Conservation (phyloP, 2,797 vertebrate genomes). For the Oreonectes daqikongensis region DNA sequence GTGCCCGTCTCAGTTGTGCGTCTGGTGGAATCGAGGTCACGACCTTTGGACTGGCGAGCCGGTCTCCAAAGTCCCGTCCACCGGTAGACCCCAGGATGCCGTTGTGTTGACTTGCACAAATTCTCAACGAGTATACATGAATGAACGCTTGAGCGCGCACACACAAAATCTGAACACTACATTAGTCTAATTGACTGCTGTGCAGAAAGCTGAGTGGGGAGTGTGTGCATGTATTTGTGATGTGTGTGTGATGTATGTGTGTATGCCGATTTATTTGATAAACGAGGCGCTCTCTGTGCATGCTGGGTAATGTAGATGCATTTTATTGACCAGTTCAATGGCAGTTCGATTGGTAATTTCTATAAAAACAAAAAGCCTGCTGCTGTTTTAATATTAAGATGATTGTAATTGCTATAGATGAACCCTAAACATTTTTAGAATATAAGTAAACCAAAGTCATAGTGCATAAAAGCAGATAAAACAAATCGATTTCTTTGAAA, state of each 20-base stretch:
- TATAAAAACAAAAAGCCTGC: background rate
- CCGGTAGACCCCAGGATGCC: constrained; percentile 38
- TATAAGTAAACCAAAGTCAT: background rate
- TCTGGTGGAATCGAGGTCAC: background rate
- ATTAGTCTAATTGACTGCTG: constrained; percentile 40
- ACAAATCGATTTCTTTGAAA: too few relatives aligned
- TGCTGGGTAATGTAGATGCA: constrained; percentile 10
- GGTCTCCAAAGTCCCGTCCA: background rate
- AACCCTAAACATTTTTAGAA: background rate
- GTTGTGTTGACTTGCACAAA: constrained; percentile 56
- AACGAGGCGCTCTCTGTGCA: background rate
- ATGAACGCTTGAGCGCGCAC: constrained; percentile 38
- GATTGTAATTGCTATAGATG: background rate
- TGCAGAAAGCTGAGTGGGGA: background rate
- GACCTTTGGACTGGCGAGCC: background rate
- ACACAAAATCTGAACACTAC: constrained; percentile 36
- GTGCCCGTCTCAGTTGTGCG: background rate
- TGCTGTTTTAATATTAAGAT: background rate
- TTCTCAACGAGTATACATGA: constrained; percentile 68
- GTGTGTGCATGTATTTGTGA: background rate
- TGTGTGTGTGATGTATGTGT: constrained; percentile 1
- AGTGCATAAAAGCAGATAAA: background rate
- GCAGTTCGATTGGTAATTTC: background rate
- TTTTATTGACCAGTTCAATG: constrained; percentile 10
- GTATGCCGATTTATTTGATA: constrained; percentile 14